A percentile compares a stretch with the other conserved stretches of the same genome.
Evolutionary conservation across 2,888 invertebrate genomes (phyloP).

Genomic region (Nemotelus pantherinus): DNA sequence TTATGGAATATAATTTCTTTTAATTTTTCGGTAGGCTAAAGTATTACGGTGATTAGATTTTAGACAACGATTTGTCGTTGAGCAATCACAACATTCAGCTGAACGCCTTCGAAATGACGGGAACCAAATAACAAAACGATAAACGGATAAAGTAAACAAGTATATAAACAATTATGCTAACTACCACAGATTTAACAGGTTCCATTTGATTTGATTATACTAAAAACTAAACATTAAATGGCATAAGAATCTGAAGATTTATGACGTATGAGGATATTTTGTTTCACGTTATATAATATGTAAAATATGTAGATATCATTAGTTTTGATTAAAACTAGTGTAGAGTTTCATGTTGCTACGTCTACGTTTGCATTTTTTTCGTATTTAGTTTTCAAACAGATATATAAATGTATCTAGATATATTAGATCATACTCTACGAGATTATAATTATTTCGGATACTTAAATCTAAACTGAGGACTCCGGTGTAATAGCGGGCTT

Average conservation of each 20-base stretch:
- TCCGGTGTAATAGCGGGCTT: constrained; percentile 60
- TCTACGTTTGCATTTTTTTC: constrained; percentile 10
- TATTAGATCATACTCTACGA: constrained; percentile 5
- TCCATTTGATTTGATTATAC: constrained; percentile 55
- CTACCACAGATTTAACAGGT: constrained; percentile 63
- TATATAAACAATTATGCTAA: constrained; percentile 61
- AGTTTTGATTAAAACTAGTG: constrained; percentile 17
- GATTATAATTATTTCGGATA: constrained; percentile 6
- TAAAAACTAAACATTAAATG: constrained; percentile 45
- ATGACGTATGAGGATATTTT: constrained; percentile 14
- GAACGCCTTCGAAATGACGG: no score
- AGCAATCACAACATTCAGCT: no score
- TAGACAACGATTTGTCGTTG: no score
- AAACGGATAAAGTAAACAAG: no score
- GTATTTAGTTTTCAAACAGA: constrained; percentile 33
- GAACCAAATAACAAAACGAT: no score
- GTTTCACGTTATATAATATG: not conserved
- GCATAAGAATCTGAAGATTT: constrained; percentile 9
- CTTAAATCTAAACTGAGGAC: constrained; percentile 58
- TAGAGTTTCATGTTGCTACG: constrained; percentile 28
- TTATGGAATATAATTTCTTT: no score
- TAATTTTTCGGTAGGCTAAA: no score
- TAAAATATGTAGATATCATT: constrained; percentile 8
- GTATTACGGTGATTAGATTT: no score
- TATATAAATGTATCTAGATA: constrained; percentile 49